Evolutionary conservation across 1,140 invertebrate species (phyloP).

Genomic region (Heliconius eleuchia): DNA sequence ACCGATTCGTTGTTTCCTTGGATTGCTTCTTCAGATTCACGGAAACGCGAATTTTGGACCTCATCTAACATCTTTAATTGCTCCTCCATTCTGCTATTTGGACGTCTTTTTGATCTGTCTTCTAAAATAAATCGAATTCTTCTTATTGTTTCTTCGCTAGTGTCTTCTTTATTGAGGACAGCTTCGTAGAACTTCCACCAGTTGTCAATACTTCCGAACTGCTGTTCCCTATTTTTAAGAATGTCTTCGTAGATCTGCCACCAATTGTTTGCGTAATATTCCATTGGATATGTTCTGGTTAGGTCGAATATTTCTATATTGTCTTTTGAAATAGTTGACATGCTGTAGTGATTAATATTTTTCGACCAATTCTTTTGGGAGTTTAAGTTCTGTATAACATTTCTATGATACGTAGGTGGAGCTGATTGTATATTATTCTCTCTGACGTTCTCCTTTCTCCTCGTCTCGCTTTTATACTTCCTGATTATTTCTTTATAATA

Average conservation of each 20-base stretch:
- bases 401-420: slow-evolving; percentile 52
- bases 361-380: slow-evolving; percentile 47
- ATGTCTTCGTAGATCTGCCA: slow-evolving; percentile 79
- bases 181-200: slow-evolving; percentile 79
- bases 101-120: slow-evolving; percentile 51
- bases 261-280: slow-evolving; percentile 81
- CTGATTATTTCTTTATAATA: slow-evolving; percentile 75
- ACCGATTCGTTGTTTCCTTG: slow-evolving; percentile 67
- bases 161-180: slow-evolving; percentile 61
- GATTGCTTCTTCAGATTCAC: slow-evolving; percentile 55
- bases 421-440: slow-evolving; percentile 43
- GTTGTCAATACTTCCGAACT: slow-evolving; percentile 78
- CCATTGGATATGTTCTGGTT: slow-evolving; percentile 66
- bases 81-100: slow-evolving; percentile 69
- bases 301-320: slow-evolving; percentile 66
- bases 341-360: slow-evolving; percentile 52
- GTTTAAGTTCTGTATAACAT: slow-evolving; percentile 53
- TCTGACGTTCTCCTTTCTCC: slow-evolving; percentile 61
- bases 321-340: slow-evolving; percentile 40
- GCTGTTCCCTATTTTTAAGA: slow-evolving; percentile 69
- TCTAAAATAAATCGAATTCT: slow-evolving; percentile 53
- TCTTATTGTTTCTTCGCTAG: slow-evolving; percentile 53
- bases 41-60: slow-evolving; percentile 61
- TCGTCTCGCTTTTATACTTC: slow-evolving; percentile 61
- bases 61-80: slow-evolving; percentile 68